These are phyloP conservation scores for Delphinus delphis DNA, from an alignment of 2,113 vertebrate species.

Conservation along the genomic window DNA sequence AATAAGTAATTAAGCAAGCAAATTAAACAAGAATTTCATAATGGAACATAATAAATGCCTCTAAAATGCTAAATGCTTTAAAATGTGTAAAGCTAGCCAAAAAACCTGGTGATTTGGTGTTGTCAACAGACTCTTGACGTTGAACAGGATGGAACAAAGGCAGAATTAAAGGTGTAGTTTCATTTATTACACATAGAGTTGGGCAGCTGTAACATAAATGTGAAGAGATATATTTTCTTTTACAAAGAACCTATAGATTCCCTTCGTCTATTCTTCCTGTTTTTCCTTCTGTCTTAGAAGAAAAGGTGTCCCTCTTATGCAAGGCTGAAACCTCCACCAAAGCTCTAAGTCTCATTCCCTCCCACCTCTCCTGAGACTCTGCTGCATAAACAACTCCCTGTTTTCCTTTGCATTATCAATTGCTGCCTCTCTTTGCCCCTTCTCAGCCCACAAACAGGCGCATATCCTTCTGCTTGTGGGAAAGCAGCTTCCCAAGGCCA, in stretches of 20 bases:
- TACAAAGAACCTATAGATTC: not conserved
- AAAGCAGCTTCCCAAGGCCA: not conserved
- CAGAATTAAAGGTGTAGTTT: not conserved
- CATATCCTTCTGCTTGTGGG: not conserved
- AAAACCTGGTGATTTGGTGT: not conserved
- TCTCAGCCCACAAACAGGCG: not conserved
- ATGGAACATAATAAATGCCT: not conserved
- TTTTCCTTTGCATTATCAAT: constrained; percentile 55
- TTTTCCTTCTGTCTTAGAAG: constrained; percentile 19
- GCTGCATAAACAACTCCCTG: constrained; percentile 39
- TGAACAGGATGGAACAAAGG: not conserved
- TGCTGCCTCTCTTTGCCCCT: not conserved
- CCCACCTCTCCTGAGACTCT: not conserved
- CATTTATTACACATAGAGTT: not conserved
- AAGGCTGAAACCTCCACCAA: constrained; percentile 49
- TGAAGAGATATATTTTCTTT: not conserved
- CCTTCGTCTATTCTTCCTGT: not conserved
- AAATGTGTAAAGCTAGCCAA: not conserved
- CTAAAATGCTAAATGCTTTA: not conserved
- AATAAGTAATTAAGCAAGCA: not conserved
- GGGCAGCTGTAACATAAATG: not conserved
- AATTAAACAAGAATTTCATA: constrained; percentile 2
- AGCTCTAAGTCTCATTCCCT: constrained; percentile 25
- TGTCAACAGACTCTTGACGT: not conserved
- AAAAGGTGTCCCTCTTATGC: constrained; percentile 36